Conservation (phyloP, 1,140 invertebrate species). For the Heliothis subflexa region DNA sequence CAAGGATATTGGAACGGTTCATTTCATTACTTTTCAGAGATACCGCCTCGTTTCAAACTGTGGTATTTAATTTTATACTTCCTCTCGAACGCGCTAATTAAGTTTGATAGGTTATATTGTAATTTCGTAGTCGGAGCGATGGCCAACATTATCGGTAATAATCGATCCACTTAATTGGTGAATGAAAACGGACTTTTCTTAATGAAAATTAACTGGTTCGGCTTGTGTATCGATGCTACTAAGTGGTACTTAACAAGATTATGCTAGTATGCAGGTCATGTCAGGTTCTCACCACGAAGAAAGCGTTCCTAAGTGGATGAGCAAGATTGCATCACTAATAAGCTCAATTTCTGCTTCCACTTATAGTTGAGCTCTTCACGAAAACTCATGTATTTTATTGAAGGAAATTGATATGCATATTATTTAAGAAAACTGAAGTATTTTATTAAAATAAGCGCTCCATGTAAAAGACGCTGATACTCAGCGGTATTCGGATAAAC, state of each 20-base stretch:
- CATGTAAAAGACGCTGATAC: no score
- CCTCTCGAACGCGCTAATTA: constrained; percentile 33
- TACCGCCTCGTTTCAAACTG: constrained; percentile 25
- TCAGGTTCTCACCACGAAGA: no score
- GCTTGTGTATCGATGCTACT: neutral
- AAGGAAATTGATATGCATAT: no score
- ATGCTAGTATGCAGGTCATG: no score
- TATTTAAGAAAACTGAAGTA: no score
- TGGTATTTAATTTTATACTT: constrained; percentile 35
- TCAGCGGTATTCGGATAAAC: no score
- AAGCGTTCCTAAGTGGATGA: no score
- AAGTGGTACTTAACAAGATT: neutral
- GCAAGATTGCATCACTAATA: no score
- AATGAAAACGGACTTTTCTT: constrained; percentile 25
- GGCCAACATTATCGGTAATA: constrained; percentile 17
- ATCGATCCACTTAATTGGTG: constrained; percentile 11
- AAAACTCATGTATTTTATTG: no score
- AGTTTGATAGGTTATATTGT: constrained; percentile 40
- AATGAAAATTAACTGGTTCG: constrained; percentile 24
- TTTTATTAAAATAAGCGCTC: no score
- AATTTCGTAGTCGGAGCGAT: constrained; percentile 27
- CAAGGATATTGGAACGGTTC: constrained; percentile 30
- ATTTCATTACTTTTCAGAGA: constrained; percentile 21
- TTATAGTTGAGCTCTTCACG: no score
- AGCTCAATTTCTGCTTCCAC: no score